A percentile compares a stretch with the other conserved stretches of the same genome.
Conservation (phyloP, 1,140 invertebrate species). For the Bacillus rossius region DNA sequence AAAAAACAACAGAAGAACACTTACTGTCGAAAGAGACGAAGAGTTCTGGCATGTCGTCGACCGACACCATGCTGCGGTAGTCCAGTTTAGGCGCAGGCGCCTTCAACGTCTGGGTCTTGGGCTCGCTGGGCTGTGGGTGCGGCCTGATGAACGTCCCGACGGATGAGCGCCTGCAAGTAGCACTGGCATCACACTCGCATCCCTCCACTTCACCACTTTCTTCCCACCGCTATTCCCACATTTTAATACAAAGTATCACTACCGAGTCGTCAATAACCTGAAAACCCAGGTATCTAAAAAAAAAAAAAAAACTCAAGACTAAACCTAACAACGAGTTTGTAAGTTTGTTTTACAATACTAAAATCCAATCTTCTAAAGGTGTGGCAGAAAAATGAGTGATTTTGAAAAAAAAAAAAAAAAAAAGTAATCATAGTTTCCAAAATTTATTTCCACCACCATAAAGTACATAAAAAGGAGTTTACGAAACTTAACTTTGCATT, state of each 20-base stretch:
- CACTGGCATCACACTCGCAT: conserved; percentile 29
- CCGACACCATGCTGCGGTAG: conserved; percentile 87
- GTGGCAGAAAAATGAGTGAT: no score
- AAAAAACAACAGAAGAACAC: conserved; percentile 41
- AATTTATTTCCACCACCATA: no score
- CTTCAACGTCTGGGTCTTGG: conserved; percentile 48
- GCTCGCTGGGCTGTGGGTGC: conserved; percentile 41
- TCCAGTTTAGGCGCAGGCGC: conserved; percentile 65
- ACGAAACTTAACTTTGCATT: no score
- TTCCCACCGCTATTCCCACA: no score
- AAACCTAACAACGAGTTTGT: not conserved
- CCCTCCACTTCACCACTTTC: no score
- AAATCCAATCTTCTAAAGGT: no score
- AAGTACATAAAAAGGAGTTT: no score
- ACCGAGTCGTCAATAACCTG: no score
- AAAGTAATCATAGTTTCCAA: no score
- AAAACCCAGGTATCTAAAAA: no score
- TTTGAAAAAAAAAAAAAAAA: no score
- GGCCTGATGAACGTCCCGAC: conserved; percentile 70
- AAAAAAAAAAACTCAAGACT: not conserved
- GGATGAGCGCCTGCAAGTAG: conserved; percentile 60
- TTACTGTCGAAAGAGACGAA: conserved; percentile 93
- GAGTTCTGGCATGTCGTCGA: conserved; percentile 90
- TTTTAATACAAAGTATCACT: no score
- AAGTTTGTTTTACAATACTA: not conserved